Conservation (phyloP, 1,140 invertebrate genomes). For the Drosophila punjabiensis region DNA sequence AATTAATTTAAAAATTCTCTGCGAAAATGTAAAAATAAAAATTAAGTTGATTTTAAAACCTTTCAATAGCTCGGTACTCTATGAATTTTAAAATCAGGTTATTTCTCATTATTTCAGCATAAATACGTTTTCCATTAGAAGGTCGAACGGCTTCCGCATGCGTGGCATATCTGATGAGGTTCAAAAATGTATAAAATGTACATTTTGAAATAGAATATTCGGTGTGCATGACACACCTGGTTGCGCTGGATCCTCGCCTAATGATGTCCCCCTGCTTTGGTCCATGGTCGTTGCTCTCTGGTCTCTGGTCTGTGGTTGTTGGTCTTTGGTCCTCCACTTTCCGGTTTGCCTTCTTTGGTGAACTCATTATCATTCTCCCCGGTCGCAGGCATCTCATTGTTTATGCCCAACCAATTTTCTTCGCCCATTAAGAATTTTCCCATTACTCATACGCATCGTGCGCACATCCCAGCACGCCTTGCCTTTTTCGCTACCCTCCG, state of each 20-base stretch:
- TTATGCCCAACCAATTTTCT: conserved; percentile 55
- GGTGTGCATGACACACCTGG: conserved; percentile 18
- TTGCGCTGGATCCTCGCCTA: conserved; percentile 1
- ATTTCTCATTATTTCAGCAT: not conserved
- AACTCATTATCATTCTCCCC: conserved; percentile 46
- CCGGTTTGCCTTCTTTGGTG: conserved; percentile 13
- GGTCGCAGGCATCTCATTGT: conserved; percentile 41
- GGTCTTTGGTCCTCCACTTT: conserved; percentile 1
- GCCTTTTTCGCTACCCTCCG: not conserved
- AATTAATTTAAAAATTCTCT: not conserved
- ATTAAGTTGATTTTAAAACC: not conserved
- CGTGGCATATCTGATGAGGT: conserved; percentile 1
- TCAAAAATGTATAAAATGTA: conserved; percentile 3
- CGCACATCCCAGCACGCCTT: conserved; percentile 13
- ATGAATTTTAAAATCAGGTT: not conserved
- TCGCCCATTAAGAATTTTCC: conserved; percentile 58
- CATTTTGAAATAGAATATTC: conserved; percentile 36
- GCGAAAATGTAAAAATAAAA: not conserved
- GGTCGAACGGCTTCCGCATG: not conserved
- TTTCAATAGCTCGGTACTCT: not conserved
- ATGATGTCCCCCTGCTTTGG: conserved; percentile 17
- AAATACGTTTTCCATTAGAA: conserved; percentile 11
- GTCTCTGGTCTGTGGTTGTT: not conserved
- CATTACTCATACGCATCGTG: conserved; percentile 59
- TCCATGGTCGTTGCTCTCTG: not conserved